Conservation (phyloP, 2,797 vertebrate genomes). For the Rousettus madagascariensis region DNA sequence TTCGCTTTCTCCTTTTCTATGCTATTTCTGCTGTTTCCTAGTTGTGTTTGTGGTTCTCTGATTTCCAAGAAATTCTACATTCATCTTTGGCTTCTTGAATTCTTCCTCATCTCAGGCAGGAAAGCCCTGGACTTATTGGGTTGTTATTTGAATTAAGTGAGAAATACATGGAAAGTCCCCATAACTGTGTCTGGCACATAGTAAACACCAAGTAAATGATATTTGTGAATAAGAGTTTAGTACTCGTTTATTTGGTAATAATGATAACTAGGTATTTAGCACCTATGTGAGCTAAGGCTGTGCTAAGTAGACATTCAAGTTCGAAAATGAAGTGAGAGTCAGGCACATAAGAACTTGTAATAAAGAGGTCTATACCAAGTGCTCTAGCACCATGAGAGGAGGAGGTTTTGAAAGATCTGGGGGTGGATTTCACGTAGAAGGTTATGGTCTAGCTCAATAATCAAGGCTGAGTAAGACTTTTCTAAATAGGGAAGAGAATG, state of each 20-base stretch:
- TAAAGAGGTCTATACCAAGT: background rate
- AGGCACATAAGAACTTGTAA: background rate
- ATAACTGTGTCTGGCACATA: background rate
- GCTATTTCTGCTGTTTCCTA: background rate
- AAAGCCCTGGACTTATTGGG: background rate
- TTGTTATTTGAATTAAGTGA: background rate
- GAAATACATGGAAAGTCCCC: background rate
- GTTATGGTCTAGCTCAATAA: background rate
- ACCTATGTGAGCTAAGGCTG: background rate
- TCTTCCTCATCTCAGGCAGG: background rate
- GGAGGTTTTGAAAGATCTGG: background rate
- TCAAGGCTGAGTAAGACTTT: background rate
- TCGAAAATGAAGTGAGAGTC: background rate
- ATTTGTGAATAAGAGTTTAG: conserved; percentile 6
- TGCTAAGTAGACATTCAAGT: background rate
- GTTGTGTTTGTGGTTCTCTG: background rate
- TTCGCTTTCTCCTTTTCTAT: background rate
- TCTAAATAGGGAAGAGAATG: background rate
- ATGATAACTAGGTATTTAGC: conserved; percentile 13
- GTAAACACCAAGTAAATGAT: background rate
- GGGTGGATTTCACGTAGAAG: background rate
- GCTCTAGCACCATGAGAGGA: background rate
- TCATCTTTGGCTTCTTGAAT: background rate
- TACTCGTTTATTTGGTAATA: conserved; percentile 34
- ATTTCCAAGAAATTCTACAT: background rate